Evolutionary conservation across 2,888 invertebrate genomes (phyloP), one percentile per base, ranked within the genome.

Genomic region (Tinea semifulvella): DNA sequence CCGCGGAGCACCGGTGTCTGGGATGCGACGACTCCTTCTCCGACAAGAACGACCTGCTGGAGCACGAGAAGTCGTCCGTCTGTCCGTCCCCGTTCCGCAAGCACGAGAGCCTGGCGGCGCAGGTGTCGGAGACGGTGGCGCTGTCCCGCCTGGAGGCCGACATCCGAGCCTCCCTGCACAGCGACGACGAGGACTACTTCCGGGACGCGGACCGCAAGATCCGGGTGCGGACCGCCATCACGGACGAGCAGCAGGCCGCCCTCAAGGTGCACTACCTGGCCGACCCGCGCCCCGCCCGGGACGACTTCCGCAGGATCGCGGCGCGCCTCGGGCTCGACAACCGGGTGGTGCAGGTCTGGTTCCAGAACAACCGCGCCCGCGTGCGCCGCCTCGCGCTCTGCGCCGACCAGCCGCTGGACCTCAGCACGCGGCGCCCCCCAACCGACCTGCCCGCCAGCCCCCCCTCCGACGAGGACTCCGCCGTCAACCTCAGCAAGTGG

Each of bases 221-320:
- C 10, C 86, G 98, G 53, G 96, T 96, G 1, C 86, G 98, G 47
- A 97, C 97, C 5, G 88, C 96, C 50, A 91, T 99, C 50, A 94
- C 92, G 35, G 98, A 98, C 59, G 95, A 96, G 61, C 98, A 98
- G 66, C 88, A 97, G 59, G 86, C 88, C 35, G 85, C 95, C 45
- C 83, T 99, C 44, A 94, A 94, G 63, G 89, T 92, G 49, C 92
- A 95, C 64, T 99, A 97, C 67, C 85, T 91, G 42, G 69, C 89
- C 14, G 98, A 99, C 73, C 91, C 96, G 6, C 86, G 96, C 48
- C 98, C 99, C 1, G 94, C 94, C 61, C 90, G 96, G 42, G 96
- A 96, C 54, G 98, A 98, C 63, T 88, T 98, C 55, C 89, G 91
- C 43, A 87, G 90, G 63, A 94, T 99, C 56, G 96, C 96, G 2